Base-by-base conservation (phyloP, 2,113 vertebrate species). In the Serinus canaria region DNA sequence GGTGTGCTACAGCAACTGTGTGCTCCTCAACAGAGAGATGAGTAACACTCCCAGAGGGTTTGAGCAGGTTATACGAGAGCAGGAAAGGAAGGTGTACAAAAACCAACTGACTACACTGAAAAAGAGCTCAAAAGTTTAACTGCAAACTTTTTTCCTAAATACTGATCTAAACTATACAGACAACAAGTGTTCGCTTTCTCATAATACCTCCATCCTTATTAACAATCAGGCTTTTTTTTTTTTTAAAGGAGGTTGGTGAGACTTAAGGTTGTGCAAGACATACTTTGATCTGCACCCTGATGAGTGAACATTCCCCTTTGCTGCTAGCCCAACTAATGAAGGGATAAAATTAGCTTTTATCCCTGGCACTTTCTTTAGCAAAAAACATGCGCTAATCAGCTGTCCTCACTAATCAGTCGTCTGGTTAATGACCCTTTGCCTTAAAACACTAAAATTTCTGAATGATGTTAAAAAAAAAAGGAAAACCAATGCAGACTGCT, bases 241-340 rank as follows among this genome's bases (percentile, higher is more conserved):
- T 68, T 59, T 72, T 43, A 30, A 86, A 93, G 60, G 83, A 94
- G 82, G 64, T 79, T 87, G 70, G 95, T 93, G 90, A 96, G 97
- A 97, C 93, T 96, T 97, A 92, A 97, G 96, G 97, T 98, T 98
- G 97, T 96, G 95, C 58, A 64, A 98, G 94, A 96, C 72, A 92
- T 97, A 96, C 98, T 99, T 99, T 99, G 99, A 99, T 99, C 98
- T 99, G 97, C 89, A 97, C 97, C 97, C 97, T 98, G 98, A 98
- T 98, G 98, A 98, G 98, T 97, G 98, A 98, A 97, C 96, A 97
- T 98, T 98, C 96, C 97, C 97, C 96, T 98, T 97, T 98, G 98
- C 98, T 98, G 97, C 98, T 97, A 98, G 97, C 97, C 93, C 97
- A 98, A 98, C 98, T 99, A 99, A 99, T 98, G 98, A 99, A 99